Percentiles rank a stretch among this genome's conserved stretches.
Evolutionary conservation across 2,797 vertebrate species (phyloP).

Genomic region (Hirundo rustica): DNA sequence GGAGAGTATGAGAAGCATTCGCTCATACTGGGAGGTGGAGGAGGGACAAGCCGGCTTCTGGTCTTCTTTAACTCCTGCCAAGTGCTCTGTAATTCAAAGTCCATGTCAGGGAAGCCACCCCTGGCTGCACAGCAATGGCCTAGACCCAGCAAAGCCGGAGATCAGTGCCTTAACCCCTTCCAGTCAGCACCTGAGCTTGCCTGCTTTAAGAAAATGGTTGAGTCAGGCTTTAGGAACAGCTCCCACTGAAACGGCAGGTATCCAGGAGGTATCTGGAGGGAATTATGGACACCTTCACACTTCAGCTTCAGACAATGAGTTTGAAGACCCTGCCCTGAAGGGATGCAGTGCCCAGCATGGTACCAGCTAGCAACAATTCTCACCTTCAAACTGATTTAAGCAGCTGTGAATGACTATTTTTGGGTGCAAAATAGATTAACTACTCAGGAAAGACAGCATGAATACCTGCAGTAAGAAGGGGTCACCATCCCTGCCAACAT

Average conservation of each 20-base stretch:
- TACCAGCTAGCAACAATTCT: not conserved
- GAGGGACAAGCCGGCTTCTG: not conserved
- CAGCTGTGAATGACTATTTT: not conserved
- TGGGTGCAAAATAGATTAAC: not conserved
- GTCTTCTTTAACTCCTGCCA: slow-evolving; percentile 31
- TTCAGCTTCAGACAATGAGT: not conserved
- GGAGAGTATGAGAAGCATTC: slow-evolving; percentile 50
- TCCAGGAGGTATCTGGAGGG: not conserved
- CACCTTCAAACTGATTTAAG: not conserved
- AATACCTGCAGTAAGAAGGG: not conserved
- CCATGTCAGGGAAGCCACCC: not conserved
- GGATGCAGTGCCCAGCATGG: not conserved
- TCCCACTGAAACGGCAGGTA: not conserved
- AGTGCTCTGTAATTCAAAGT: slow-evolving; percentile 5
- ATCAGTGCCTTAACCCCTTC: not conserved
- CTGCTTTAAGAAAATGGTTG: not conserved
- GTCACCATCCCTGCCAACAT: not conserved
- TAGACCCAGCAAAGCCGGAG: slow-evolving; percentile 1
- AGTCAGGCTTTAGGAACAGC: not conserved
- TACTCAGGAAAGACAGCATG: not conserved
- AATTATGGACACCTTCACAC: not conserved
- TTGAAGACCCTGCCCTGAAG: not conserved
- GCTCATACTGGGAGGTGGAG: not conserved
- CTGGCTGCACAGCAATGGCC: not conserved
- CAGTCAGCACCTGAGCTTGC: not conserved